Evolutionary conservation across 2,113 vertebrate genomes (phyloP), one percentile per base, ranked within the genome.

Genomic region (Cettia cetti): DNA sequence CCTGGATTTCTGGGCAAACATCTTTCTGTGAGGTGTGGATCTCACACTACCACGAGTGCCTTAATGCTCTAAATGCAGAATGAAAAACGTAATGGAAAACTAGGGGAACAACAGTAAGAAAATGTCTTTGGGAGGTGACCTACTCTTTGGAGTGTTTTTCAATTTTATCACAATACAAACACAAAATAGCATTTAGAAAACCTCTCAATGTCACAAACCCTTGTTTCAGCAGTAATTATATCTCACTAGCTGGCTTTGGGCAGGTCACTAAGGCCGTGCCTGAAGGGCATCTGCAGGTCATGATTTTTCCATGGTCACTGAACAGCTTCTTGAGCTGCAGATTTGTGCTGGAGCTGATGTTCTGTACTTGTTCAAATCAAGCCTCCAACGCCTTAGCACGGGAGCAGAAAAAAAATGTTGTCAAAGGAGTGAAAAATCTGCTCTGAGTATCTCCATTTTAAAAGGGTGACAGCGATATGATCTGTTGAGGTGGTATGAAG

Each of bases 161-260:
- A 66, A 18, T 89, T 96, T 93, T 77, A 70, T 37, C 40, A 52
- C 47, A 61, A 83, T 74, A 59, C 54, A 92, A 93, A 90, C 23
- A 81, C 35, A 59, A 39, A 75, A 54, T 23, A 74, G 4, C 42
- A 44, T 66, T 37, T 2, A 28, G 89, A 76, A 85, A 86, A 59
- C 2, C 11, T 6, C 61, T 13, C 65, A 47, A 0, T 69, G 82
- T 75, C 79, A 93, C 75, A 50, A 88, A 83, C 68, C 78, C 68
- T 92, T 44, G 86, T 65, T 93, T 66, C 52, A 83, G 37, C 7
- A 6, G 56, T 74, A 93, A 95, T 95, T 90, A 66, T 40, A 16
- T 64, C 60, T 90, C 89, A 64, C 42, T 59, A 26, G 35, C 71
- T 71, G 72, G 52, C 80, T 86, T 93, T 92, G 64, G 72, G 72